Evolutionary conservation across 2,797 vertebrate species (phyloP).

Genomic region (Syndactyla subalaris): DNA sequence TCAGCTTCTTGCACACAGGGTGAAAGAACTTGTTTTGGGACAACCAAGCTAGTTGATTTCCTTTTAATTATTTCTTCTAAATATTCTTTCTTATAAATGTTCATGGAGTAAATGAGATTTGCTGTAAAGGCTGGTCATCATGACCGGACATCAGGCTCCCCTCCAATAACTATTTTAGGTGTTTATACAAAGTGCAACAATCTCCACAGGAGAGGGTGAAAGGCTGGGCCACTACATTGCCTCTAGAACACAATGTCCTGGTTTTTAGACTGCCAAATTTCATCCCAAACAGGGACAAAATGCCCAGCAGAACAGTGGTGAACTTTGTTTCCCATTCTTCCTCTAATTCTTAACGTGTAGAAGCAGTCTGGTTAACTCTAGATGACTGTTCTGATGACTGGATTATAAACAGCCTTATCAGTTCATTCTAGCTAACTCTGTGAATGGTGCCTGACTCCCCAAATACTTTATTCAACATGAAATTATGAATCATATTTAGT

Average conservation of each 20-base stretch:
- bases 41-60: accelerated
- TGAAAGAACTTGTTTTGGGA: background rate
- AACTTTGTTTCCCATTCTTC: background rate
- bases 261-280: background rate
- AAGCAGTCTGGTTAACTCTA: background rate
- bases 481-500: background rate
- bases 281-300: background rate
- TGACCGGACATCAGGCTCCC: background rate
- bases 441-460: background rate
- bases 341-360: background rate
- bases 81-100: background rate
- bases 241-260: background rate
- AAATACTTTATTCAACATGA: background rate
- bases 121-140: background rate
- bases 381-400: background rate
- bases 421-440: background rate
- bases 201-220: background rate
- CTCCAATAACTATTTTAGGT: background rate
- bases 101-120: background rate
- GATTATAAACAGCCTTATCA: background rate
- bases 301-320: background rate
- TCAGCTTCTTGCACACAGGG: background rate
- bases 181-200: background rate
- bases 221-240: background rate
- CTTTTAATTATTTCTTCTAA: no score